phyloP scores from a whole-genome alignment of 2,888 invertebrate species.

The Pseudococcus jackbeardsleyi region DNA sequence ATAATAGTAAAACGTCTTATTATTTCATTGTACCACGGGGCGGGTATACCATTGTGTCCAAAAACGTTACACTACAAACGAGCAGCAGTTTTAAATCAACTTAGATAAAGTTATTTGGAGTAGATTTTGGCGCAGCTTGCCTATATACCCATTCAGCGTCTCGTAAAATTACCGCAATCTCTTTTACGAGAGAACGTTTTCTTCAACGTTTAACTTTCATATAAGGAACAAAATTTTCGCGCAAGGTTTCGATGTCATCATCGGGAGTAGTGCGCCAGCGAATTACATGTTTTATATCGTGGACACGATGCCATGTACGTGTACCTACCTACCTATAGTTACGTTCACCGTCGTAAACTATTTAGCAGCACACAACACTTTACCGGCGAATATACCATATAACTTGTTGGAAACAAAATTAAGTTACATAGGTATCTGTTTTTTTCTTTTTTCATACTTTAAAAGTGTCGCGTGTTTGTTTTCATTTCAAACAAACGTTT shows the following conservation, averaged over 20 bases:
- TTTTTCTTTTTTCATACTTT: neutral
- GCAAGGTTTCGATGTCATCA: neutral
- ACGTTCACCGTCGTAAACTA: conserved; percentile 27
- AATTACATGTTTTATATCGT: conserved; percentile 33
- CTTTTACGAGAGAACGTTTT: conserved; percentile 4
- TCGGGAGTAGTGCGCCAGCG: neutral
- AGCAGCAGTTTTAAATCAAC: conserved; percentile 30
- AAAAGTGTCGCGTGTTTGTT: conserved; percentile 28
- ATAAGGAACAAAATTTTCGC: conserved; percentile 21
- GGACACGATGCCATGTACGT: neutral
- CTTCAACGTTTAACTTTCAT: conserved; percentile 37
- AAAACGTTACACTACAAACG: neutral
- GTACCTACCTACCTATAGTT: too few species aligned
- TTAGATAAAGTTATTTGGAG: conserved; percentile 37
- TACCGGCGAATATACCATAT: neutral
- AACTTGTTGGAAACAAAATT: conserved; percentile 34
- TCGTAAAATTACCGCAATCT: conserved; percentile 54
- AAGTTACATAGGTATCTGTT: conserved; percentile 33
- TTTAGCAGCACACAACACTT: conserved; percentile 35
- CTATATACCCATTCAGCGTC: conserved; percentile 38
- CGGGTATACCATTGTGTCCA: neutral
- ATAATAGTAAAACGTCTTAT: neutral
- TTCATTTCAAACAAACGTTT: conserved; percentile 19
- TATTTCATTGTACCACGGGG: too few species aligned
- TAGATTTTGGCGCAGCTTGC: conserved; percentile 55